phyloP scores from a whole-genome alignment of 2,113 vertebrate species.

The Macaca fascicularis region T2T-MFA8v1.1 NC_088376.1:14187001-14187500 shows the following conservation, averaged over 20 bases:
- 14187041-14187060: not conserved
- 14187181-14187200: not conserved
- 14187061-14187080: not conserved
- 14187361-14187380: not conserved
- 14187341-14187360: not conserved
- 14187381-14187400: not conserved
- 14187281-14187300: not conserved
- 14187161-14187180: not conserved
- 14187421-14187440: not conserved
- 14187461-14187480: not conserved
- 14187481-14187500: not conserved
- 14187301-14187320: not conserved
- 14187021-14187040: not conserved
- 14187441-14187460: not conserved
- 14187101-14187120: too few relatives aligned
- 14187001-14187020: not conserved
- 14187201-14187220: conserved; percentile 14
- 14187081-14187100: not conserved
- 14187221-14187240: not conserved
- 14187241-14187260: not conserved
- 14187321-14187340: not conserved
- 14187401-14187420: not conserved
- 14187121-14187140: not conserved
- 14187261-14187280: conserved; percentile 23
- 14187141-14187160: not conserved